phyloP scores from a whole-genome alignment of 2,797 vertebrate genomes.

The Chloroceryle amazona region DNA sequence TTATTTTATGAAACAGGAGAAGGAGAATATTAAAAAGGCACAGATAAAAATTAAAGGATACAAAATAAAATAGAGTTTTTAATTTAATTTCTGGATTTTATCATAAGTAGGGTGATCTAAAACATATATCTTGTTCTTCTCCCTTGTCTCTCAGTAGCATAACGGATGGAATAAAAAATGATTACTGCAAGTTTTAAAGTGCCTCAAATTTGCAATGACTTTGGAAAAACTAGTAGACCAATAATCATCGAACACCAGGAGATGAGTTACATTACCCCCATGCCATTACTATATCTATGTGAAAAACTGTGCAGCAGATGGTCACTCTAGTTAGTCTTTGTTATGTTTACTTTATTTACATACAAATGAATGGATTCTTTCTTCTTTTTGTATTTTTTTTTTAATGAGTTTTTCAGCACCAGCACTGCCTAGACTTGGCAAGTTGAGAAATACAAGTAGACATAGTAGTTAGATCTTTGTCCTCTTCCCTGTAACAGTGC shows the following conservation, averaged over 20 bases:
- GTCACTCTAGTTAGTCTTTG: not conserved
- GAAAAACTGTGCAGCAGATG: not conserved
- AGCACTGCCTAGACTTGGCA: not conserved
- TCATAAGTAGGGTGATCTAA: not conserved
- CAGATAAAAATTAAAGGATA: not conserved
- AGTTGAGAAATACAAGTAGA: not conserved
- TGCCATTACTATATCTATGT: not conserved
- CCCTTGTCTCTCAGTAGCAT: not conserved
- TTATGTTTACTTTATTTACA: not conserved
- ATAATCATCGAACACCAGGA: not conserved
- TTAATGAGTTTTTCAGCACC: not conserved
- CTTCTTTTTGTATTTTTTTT: not conserved
- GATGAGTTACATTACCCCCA: not conserved
- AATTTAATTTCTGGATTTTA: not conserved
- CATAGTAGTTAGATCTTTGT: not conserved
- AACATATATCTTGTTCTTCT: not conserved
- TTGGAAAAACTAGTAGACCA: not conserved
- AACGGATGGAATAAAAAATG: not conserved
- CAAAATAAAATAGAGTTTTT: slow-evolving; percentile 3
- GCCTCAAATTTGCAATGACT: not conserved
- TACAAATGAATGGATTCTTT: not conserved
- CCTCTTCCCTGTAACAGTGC: not conserved
- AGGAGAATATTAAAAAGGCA: not conserved
- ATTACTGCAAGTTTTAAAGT: not conserved
- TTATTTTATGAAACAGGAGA: not conserved